Evolutionary conservation across 2,888 invertebrate genomes (phyloP).

Genomic region (Thecocarcelia acutangulata): DNA sequence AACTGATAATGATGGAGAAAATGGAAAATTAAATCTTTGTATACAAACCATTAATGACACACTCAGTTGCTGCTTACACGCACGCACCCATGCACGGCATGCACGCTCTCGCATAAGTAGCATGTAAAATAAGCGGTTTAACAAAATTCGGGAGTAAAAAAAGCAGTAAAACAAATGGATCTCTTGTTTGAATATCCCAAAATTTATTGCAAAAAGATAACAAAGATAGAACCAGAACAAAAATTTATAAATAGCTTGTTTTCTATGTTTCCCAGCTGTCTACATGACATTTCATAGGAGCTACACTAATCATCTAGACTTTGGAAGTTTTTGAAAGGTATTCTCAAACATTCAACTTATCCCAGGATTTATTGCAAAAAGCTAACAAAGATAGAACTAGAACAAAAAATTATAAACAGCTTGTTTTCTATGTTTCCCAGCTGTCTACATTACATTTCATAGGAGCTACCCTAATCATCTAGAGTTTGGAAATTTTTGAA

Average conservation of each 20-base stretch:
- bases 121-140: constrained; percentile 62
- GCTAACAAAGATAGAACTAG: constrained; percentile 5
- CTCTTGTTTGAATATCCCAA: constrained; percentile 68
- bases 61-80: constrained; percentile 9
- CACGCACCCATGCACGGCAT: background rate
- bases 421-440: too few species aligned
- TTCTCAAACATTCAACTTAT: too few species aligned
- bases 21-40: constrained; percentile 63
- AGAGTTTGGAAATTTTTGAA: too few species aligned
- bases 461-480: too few species aligned
- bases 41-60: constrained; percentile 62
- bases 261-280: too few species aligned
- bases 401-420: too few species aligned
- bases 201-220: constrained; percentile 20
- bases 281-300: too few species aligned
- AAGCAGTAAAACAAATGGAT: constrained; percentile 14
- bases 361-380: constrained; percentile 39
- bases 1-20: constrained; percentile 52
- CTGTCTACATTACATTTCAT: too few species aligned
- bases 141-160: constrained; percentile 5
- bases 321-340: too few species aligned
- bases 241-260: too few species aligned
- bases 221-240: too few species aligned
- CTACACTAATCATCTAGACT: too few species aligned
- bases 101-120: background rate